Base-by-base conservation (phyloP, 2,113 vertebrate species). In the Bujurquina vittata region DNA sequence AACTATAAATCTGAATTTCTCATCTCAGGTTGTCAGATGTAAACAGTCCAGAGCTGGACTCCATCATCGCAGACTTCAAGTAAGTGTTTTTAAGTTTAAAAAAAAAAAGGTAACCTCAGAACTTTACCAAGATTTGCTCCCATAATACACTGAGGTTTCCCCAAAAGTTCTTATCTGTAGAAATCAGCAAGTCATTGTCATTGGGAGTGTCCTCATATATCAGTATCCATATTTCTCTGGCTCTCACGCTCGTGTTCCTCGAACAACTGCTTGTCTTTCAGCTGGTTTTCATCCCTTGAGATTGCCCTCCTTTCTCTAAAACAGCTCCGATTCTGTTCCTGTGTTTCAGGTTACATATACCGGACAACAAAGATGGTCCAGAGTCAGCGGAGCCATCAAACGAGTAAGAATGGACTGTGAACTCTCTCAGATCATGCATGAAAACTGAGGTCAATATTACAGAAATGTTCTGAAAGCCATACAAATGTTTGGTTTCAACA, bases 271-370 rank as follows among this genome's bases (percentile, higher is more conserved):
- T 23, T 46, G 3, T 46, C 81, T 91, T 87, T 93, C 84, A 89
- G 79, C 65, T 56, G 72, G 6, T 72, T 86, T 62, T 69, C 55
- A 14, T 79, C 91, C 84, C 80, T 3, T 2, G 82, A 89, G 87
- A 83, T 81, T 5, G 35, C 12, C 22, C 33, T 72, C 61, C 81
- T 62, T 83, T 85, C 52, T 89, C 82, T 87, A 40, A 58, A 93
- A 79, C 82, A 61, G 49, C 77, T 84, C 84, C 2, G 5, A 69
- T 87, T 87, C 58, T 87, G 75, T 84, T 86, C 26, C 33, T 84
- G 26, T 87, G 85, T 92, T 93, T 91, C 88, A 95, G 95, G 87
- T 94, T 95, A 87, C 89, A 92, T 81, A 78, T 95, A 7, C 85
- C 88, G 3, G 87, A 91, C 61, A 82, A 90, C 80, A 84, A 77